A percentile compares a stretch with the other conserved stretches of the same genome.
These are phyloP conservation scores for Mormyrus hasselquistii DNA, from an alignment of 2,797 vertebrate species.

Conservation along the genomic window DNA sequence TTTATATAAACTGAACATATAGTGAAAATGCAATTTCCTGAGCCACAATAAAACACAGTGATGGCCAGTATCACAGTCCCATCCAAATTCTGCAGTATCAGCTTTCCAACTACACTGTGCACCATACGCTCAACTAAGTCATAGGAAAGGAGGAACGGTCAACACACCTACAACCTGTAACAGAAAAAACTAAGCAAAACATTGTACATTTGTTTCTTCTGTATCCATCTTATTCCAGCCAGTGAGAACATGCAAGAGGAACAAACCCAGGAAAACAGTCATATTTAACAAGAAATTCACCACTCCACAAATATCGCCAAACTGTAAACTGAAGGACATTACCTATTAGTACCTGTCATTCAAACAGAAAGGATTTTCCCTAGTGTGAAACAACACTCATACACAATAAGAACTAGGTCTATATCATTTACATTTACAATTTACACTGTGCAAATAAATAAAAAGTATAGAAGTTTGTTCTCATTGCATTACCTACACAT, in stretches of 20 bases:
- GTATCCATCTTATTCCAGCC: neutral
- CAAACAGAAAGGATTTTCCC: neutral
- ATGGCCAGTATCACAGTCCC: neutral
- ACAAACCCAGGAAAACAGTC: neutral
- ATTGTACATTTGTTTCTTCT: neutral
- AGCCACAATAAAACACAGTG: conserved; percentile 41
- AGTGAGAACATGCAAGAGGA: neutral
- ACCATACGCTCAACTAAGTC: conserved; percentile 26
- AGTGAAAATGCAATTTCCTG: conserved; percentile 48
- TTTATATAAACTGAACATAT: neutral
- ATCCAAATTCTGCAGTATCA: conserved; percentile 13
- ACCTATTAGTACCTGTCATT: neutral
- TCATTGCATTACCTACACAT: conserved; percentile 38
- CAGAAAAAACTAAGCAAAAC: neutral
- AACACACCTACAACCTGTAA: neutral
- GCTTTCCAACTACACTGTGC: conserved; percentile 21
- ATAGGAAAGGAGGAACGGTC: conserved; percentile 18
- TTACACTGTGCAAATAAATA: conserved; percentile 36
- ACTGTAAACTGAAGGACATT: neutral
- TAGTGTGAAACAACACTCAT: conserved; percentile 15
- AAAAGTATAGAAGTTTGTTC: conserved; percentile 40
- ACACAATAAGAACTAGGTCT: neutral
- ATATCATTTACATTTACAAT: conserved; percentile 30
- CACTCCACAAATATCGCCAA: conserved; percentile 9
- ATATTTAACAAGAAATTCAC: neutral